These are phyloP conservation scores for Callospermophilus lateralis DNA, from an alignment of 2,113 vertebrate species.

Conservation along the genomic window DNA sequence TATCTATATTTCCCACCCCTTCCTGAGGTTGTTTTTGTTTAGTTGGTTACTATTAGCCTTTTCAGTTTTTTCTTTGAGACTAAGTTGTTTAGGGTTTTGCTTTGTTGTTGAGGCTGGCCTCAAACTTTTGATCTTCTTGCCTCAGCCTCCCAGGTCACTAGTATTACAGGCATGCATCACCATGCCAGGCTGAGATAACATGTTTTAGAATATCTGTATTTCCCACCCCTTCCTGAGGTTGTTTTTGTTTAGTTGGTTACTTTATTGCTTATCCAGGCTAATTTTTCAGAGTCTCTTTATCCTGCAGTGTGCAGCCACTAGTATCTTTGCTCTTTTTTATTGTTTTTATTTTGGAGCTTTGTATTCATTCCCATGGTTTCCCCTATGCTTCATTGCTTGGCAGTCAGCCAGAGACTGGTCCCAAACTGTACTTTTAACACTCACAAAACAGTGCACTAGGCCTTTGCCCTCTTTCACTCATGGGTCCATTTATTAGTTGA, in stretches of 20 bases:
- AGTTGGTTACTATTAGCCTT: neutral
- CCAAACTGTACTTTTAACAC: neutral
- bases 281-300: neutral
- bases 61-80: too few relatives aligned
- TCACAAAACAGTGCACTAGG: neutral
- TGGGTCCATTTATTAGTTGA: neutral
- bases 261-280: conserved; percentile 1
- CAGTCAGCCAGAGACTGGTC: neutral
- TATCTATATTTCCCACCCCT: neutral
- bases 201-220: neutral
- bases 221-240: neutral
- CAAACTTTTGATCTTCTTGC: too few relatives aligned
- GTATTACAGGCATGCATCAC: too few relatives aligned
- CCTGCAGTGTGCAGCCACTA: neutral
- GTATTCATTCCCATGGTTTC: neutral
- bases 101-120: too few relatives aligned
- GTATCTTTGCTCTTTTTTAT: conserved; percentile 13
- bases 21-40: neutral
- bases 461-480: neutral
- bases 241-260: neutral
- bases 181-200: neutral
- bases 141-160: too few relatives aligned
- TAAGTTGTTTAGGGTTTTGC: too few relatives aligned
- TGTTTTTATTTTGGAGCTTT: conserved; percentile 6
- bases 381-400: neutral